These are phyloP conservation scores for Pocillopora grandis DNA, from an alignment of 92 coral and sea anemone species.

Conservation along the genomic window DNA sequence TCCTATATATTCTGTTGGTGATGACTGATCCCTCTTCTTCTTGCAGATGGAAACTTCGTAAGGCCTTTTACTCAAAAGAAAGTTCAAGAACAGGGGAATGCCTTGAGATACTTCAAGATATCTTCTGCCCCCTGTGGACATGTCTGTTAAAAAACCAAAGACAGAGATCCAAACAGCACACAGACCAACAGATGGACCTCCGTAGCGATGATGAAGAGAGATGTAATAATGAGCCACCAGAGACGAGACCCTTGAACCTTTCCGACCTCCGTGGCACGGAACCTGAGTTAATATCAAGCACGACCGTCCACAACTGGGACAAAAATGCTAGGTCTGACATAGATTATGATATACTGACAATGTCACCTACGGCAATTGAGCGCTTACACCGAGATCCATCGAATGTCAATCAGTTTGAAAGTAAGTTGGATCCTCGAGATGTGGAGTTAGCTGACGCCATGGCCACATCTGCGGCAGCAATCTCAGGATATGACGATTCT, in stretches of 20 bases:
- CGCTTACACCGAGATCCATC: constrained; percentile 45
- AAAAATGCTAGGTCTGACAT: neutral
- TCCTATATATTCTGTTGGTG: too few relatives aligned
- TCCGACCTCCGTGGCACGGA: constrained; percentile 59
- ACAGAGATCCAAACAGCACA: constrained; percentile 2
- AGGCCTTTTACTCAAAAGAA: constrained; percentile 64
- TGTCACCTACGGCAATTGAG: constrained; percentile 60
- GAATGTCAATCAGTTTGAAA: too few relatives aligned
- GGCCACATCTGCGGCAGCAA: too few relatives aligned
- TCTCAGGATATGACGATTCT: too few relatives aligned
- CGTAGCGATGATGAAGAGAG: neutral
- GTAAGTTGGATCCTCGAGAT: too few relatives aligned
- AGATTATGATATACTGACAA: constrained; percentile 55
- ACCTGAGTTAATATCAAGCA: constrained; percentile 76
- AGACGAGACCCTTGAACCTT: constrained; percentile 28
- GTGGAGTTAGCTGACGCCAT: too few relatives aligned
- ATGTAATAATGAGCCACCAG: too few relatives aligned
- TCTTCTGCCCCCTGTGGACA: constrained; percentile 55
- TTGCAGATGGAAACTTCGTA: constrained; percentile 53
- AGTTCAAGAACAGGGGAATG: constrained; percentile 49
- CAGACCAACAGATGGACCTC: neutral
- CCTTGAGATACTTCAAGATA: constrained; percentile 42
- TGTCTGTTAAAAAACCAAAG: neutral
- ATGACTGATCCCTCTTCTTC: too few relatives aligned
- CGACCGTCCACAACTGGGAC: constrained; percentile 70